Base-by-base conservation (phyloP, 1,140 invertebrate genomes). In the Drosophila orosa region DNA sequence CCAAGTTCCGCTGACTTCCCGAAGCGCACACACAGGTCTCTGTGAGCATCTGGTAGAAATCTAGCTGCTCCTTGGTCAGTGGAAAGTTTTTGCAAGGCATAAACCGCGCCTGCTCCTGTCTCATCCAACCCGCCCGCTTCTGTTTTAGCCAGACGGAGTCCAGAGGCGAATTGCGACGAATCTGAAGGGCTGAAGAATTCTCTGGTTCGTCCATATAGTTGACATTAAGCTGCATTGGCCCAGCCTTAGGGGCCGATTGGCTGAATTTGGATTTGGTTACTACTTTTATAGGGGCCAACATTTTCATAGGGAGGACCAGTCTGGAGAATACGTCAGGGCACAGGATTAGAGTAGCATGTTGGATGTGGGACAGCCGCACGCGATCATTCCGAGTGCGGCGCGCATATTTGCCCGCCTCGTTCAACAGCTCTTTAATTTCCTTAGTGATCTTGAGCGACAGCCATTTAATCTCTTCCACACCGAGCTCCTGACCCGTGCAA, bases 1-100 rank as follows among this genome's bases (percentile, higher is more conserved):
- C 74, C 2, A 35, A 17, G 6, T 48, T 31, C 2, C 79, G 59
- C 22, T 27, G 1, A 3, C 9, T 0, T 3, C 69, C 74, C 2
- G 35, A 74, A 10, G 0, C 2, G 5, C 74, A 40, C 48, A 82
- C n/a, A 10, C 45, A 24, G 8, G 47, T 44, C 15, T 69, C 35
- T 2, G 68, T 78, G 9, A 82, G 9, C 15, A 58, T 17, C 13
- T 58, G 22, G 45, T 45, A 82, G 2, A 82, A 50, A 6, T 12
- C 29, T 19, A 61, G 58, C 15, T 82, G 74, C 33, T 82, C 79
- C 31, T 44, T 52, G 9, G 68, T 52, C 9, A 81, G 6, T 5
- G 62, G 57, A 52, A 48, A 56, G 33, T 37, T 58, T 19, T 59
- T 57, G 2, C 25, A 31, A n/a, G 57, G 17, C 58, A 58, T 73